A percentile compares a stretch with the other conserved stretches of the same genome.
These are phyloP conservation scores for Cinclus mexicanus DNA, from an alignment of 2,113 vertebrate genomes.

Conservation along the genomic window DNA sequence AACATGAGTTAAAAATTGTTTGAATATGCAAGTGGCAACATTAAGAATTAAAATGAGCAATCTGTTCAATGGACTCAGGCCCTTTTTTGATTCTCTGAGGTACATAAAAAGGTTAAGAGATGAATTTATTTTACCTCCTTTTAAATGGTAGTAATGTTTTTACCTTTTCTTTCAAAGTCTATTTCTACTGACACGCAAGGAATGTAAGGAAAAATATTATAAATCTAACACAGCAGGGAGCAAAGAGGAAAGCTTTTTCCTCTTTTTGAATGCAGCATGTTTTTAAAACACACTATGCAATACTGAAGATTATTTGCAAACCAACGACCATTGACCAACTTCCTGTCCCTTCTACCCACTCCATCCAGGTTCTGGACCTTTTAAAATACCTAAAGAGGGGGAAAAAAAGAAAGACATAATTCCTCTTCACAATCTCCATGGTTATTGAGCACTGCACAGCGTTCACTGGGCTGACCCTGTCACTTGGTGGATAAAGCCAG, in stretches of 20 bases:
- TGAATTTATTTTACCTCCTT: constrained; percentile 13
- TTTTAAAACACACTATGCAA: background rate
- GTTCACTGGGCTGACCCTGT: background rate
- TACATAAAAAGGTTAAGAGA: constrained; percentile 23
- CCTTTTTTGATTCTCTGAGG: background rate
- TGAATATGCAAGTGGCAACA: constrained; percentile 13
- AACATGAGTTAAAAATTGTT: background rate
- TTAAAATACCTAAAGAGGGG: background rate
- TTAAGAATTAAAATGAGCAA: constrained; percentile 43
- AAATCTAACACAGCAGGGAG: background rate
- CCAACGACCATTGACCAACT: background rate
- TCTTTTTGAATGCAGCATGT: background rate
- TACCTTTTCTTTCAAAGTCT: background rate
- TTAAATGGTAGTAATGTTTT: constrained; percentile 1
- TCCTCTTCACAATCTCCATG: background rate
- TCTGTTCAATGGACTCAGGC: background rate
- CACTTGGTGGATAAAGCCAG: background rate
- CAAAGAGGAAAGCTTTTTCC: background rate
- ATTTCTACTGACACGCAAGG: background rate
- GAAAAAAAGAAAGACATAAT: background rate
- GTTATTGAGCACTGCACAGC: background rate
- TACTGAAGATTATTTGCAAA: background rate
- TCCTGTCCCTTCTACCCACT: background rate
- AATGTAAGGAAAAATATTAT: background rate
- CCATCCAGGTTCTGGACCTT: background rate